Conservation (phyloP, 2,113 vertebrate genomes). For the Suricata suricatta region DNA sequence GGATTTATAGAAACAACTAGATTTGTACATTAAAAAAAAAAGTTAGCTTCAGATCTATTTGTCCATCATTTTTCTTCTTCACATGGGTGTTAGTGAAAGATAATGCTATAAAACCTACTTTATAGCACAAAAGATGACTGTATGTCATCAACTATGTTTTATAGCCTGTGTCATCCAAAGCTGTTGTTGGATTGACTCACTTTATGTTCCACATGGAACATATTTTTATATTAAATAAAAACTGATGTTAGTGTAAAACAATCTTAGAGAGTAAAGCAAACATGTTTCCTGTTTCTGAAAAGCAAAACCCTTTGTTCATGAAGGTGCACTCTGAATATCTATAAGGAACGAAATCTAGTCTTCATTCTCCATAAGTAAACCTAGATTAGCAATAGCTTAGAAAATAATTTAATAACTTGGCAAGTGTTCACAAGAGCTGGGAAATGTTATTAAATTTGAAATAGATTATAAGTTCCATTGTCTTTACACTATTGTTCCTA, state of each 20-base stretch:
- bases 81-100: not conserved
- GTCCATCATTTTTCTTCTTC: conserved; percentile 37
- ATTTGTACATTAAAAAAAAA: not conserved
- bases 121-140: not conserved
- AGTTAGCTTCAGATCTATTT: not conserved
- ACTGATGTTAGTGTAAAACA: conserved; percentile 46
- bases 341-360: not conserved
- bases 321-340: not conserved
- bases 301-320: not conserved
- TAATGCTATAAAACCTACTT: conserved; percentile 45
- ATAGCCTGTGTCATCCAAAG: conserved; percentile 20
- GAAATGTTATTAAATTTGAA: not conserved
- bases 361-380: not conserved
- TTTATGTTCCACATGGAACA: conserved; percentile 57
- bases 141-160: conserved; percentile 11
- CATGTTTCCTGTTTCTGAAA: not conserved
- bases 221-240: conserved; percentile 40
- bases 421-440: not conserved
- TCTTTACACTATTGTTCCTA: not conserved
- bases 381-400: not conserved
- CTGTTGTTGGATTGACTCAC: conserved; percentile 42
- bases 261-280: not conserved
- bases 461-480: not conserved
- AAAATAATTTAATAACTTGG: not conserved
- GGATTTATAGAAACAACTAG: not conserved